phyloP scores from a whole-genome alignment of 2,888 invertebrate genomes.

The Agonopterix alstromeriana region DNA sequence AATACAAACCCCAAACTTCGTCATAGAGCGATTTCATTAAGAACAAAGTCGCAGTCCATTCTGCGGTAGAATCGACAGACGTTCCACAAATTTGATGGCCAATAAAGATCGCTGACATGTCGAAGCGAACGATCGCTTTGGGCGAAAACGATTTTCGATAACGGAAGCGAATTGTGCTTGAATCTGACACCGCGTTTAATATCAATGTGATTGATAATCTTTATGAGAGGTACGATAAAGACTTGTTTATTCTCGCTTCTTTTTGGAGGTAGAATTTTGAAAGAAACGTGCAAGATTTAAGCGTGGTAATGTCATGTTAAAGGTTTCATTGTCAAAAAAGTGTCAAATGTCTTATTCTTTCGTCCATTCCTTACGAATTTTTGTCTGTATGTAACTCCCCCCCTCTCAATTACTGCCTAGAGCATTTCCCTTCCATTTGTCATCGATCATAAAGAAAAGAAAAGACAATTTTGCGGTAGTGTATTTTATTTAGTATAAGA shows the following conservation, averaged over 20 bases:
- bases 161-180: conserved; percentile 8
- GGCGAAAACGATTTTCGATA: conserved; percentile 9
- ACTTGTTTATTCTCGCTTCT: background rate
- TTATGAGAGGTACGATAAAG: background rate
- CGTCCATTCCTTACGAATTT: no score
- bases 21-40: no score
- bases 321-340: no score
- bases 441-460: no score
- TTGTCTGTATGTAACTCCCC: no score
- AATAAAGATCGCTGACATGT: conserved; percentile 10
- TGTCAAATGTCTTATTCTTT: no score
- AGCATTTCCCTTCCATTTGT: no score
- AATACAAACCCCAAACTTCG: no score
- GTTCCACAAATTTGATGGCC: conserved; percentile 8
- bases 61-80: background rate
- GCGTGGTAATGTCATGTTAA: background rate
- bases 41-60: no score
- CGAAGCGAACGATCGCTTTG: conserved; percentile 2
- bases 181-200: conserved; percentile 14
- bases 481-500: no score
- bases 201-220: background rate
- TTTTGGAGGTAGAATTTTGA: background rate
- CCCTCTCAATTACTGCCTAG: no score
- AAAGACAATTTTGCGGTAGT: no score
- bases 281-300: background rate